Base-by-base conservation (phyloP, 53 echinoderm and acorn worm genomes). In the Apostichopus leukothele region DNA sequence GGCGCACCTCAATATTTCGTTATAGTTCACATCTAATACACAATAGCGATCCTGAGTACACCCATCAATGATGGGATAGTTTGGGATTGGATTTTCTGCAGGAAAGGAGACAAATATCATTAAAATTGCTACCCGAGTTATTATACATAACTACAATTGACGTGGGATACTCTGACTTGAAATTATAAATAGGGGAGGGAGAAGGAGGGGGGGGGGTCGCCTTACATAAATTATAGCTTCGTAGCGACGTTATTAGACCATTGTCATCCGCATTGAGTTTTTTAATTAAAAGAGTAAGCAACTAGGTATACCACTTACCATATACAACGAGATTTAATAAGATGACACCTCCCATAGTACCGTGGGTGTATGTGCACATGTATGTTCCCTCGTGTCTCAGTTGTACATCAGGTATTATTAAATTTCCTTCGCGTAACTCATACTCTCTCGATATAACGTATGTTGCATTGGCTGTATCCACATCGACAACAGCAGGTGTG, bases 341-440 rank as follows among this genome's bases (percentile, higher is more conserved):
- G 12, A 9, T 77, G 6, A 39, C 6, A 16, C 3, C 78, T 14
- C 50, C 78, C 9, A 5, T 77, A 7, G 18, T 13, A 50, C 78
- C 78, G 10, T 77, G 27, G 7, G 16, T 77, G 78, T 77, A 77
- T 7, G 16, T 77, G 39, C 78, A 77, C 4, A 5, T 8, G 39
- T 77, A 77, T 39, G 9, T 26, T 77, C 78, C 78, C 78, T 77
- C 78, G 53, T 79, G 52, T 12, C 53, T 52, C 19, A 52, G 18
- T 9, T 21, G n/a, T 53, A 79, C 53, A 16, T 52, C 18, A 11
- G 19, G 1, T 6, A 79, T 8, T n/a, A 79, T 14, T 18, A 79
- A 52, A 6, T n/a, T 54, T 5, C 79, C 79, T 14, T 16, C 53
- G 18, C 52, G 71, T 19, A 71, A 4, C 20, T 19, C 16, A 71